Evolutionary conservation across 2,888 invertebrate species (phyloP), one percentile per base, ranked within the genome.

Genomic region (Rhyacophila evoluta): DNA sequence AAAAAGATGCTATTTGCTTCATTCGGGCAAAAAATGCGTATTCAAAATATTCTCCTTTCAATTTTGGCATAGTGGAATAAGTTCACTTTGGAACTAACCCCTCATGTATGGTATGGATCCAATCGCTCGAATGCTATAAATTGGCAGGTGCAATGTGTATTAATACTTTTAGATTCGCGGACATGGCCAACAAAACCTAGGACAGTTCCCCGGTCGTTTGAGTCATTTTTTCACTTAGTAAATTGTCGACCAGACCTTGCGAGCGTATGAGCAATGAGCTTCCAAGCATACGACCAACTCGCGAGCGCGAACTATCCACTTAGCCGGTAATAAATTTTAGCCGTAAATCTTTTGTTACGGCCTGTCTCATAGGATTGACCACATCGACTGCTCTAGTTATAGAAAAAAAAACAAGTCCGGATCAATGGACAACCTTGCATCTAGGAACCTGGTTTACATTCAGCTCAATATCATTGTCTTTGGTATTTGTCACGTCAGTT

Each of bases 191-290:
- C 38, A 37, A 38, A 38, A 38, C 38, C 38, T 38, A 38, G 38
- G 72, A 74, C 29, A 41, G 38, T 69, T 69, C 37, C 19, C 38
- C 41, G 28, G 39, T 19, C 70, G 70, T 70, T 29, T 41, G 70
- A 28, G 75, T 68, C 71, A 71, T 79, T 81, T 79, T 78, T 79
- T 78, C 81, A 80, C 80, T 80, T 80, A 78, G 74, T 74, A 79
- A 78, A 76, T 81, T 76, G 76, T 33, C 72, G 74, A 41, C 55
- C 78, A 76, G 80, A 80, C 80, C 78, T 80, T 77, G 81, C 39
- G 72, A 70, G 36, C 55, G 37, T 41, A 78, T 78, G 74, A 55
- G 55, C 55, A 55, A 55, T 55, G 55, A 55, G 55, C 25, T 55
- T 55, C 19, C 15, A 19, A 55, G 55, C 10, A 19, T 19, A 55